These are phyloP conservation scores for Psittacula derbiana DNA, from an alignment of 2,797 vertebrate species.

Conservation along the genomic window DNA sequence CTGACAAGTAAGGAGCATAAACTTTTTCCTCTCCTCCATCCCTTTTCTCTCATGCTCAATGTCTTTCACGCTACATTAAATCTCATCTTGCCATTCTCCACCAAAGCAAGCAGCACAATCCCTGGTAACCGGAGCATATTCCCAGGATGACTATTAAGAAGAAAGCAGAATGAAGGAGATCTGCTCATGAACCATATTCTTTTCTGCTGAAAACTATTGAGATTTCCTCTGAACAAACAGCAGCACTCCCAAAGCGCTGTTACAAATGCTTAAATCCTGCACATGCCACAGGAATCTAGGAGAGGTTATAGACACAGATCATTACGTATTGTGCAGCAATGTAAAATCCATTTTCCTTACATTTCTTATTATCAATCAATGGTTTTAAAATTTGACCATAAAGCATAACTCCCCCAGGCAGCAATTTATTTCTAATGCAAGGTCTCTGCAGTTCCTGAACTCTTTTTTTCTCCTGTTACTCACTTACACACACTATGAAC, in stretches of 20 bases:
- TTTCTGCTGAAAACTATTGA: neutral
- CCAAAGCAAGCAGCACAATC: neutral
- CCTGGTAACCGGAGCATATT: slow-evolving; percentile 67
- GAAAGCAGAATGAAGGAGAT: neutral
- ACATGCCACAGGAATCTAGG: neutral
- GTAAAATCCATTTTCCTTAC: slow-evolving; percentile 18
- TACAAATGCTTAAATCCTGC: neutral
- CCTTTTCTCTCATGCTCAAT: slow-evolving; percentile 62
- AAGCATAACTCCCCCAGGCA: slow-evolving; percentile 33
- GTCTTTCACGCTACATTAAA: slow-evolving; percentile 75
- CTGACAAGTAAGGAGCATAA: slow-evolving; percentile 61
- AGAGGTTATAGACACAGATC: neutral
- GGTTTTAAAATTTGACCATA: slow-evolving; percentile 28
- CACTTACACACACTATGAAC: neutral
- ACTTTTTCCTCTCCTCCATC: slow-evolving; percentile 27
- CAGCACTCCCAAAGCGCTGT: neutral
- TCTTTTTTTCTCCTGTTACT: neutral
- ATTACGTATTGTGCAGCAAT: neutral
- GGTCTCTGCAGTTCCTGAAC: neutral
- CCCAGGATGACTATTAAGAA: neutral
- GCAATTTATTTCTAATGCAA: slow-evolving; percentile 30
- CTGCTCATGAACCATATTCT: slow-evolving; percentile 25
- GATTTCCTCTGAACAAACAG: neutral
- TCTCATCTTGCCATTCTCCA: slow-evolving; percentile 54
- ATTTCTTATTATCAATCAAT: slow-evolving; percentile 17